Base-by-base conservation (phyloP, 2,113 vertebrate species). In the Neotoma lepida region DNA sequence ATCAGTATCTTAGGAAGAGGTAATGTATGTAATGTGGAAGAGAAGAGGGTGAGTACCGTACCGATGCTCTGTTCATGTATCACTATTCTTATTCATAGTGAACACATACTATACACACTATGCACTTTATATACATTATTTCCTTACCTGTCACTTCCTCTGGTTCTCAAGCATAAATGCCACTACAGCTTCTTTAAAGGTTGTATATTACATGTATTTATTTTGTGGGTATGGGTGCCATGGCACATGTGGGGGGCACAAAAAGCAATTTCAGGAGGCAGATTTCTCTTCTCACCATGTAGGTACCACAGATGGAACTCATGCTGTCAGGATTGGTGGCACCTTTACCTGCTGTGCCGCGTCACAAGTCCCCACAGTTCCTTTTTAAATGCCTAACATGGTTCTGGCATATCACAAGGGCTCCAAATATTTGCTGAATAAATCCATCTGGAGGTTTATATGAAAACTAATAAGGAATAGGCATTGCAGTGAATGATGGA, bases 391-490 rank as follows among this genome's bases (percentile, higher is more conserved):
- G 46, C 26, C 41, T 77, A 73, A 77, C 26, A 86, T 7, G 85
- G 35, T 77, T 80, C 51, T 89, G 56, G 56, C 0, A 66, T 46
- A 78, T 63, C 9, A 88, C 4, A 87, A 46, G 33, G 39, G 18
- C 44, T 94, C 51, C 91, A 94, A 88, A 70, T 63, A 88, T 15
- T 46, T 96, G 78, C 13, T 78, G 68, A 86, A 66, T 70, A 86
- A 91, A n/a, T 82, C 80, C 9, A 91, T 18, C 24, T 39, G n/a
- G 54, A 44, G 26, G 39, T 22, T 49, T 56, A 33, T 1, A 64
- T 81, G 17, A 89, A 96, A 85, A 88, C 10, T 64, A 64, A 30
- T 39, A 88, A 76, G 51, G 49, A 88, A 85, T 2, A 89, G 28
- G 41, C 91, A 86, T 6, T 30, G 22, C 1, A 35, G 28, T 68